Conservation (phyloP, 2,888 invertebrate genomes). For the Stegana nigrithorax region DNA sequence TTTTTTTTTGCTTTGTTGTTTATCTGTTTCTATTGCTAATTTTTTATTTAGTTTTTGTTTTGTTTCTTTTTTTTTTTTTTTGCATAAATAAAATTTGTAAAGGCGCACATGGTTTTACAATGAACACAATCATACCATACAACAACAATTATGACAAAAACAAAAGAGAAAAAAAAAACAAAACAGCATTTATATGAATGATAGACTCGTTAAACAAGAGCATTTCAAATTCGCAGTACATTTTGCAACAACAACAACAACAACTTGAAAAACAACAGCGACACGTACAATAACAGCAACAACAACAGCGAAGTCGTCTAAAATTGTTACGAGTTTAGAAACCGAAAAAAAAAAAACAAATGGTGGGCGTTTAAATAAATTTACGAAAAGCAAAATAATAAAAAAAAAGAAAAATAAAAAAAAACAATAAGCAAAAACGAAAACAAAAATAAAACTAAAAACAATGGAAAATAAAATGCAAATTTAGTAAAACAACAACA, state of each 20-base stretch:
- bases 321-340: conserved; percentile 8
- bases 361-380: conserved; percentile 11
- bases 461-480: conserved; percentile 5
- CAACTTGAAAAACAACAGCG: too few relatives aligned
- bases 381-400: not conserved
- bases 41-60: not conserved
- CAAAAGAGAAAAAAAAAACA: not conserved
- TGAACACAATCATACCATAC: not conserved
- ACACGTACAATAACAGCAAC: not conserved
- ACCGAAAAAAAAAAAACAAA: conserved; percentile 11
- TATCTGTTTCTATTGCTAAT: too few relatives aligned
- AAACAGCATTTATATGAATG: not conserved
- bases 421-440: not conserved
- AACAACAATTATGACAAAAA: not conserved
- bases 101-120: conserved; percentile 1
- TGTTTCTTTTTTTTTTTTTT: not conserved
- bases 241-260: not conserved
- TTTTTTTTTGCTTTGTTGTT: not conserved
- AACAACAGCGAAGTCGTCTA: not conserved
- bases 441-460: conserved; percentile 1
- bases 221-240: conserved; percentile 6
- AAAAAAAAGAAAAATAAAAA: not conserved
- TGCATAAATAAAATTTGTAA: conserved; percentile 4
- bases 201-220: conserved; percentile 12
- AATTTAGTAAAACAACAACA: conserved; percentile 3